These are phyloP conservation scores for Magallana angulata DNA, from an alignment of 1,140 invertebrate species.

Conservation along the genomic window DNA sequence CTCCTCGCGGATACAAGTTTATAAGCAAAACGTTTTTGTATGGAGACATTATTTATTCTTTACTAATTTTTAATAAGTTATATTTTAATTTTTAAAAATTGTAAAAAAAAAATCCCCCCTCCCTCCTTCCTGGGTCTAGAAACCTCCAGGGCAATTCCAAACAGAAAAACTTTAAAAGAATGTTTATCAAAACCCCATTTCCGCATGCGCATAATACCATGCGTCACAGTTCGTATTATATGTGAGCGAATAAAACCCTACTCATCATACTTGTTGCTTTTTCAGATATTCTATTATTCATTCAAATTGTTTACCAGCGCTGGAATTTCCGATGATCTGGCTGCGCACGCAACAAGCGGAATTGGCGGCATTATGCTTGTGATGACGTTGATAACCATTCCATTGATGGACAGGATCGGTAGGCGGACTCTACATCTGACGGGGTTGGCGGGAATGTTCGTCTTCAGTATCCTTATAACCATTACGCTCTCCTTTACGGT, in stretches of 20 bases:
- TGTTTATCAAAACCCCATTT: too few species aligned
- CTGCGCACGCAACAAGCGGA: conserved; percentile 90
- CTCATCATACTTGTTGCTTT: background rate
- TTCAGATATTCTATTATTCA: conserved; percentile 89
- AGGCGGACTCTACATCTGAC: conserved; percentile 88
- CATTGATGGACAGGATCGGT: conserved; percentile 83
- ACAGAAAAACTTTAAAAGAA: too few species aligned
- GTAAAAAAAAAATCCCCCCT: too few species aligned
- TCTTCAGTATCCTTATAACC: conserved; percentile 98
- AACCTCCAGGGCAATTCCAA: too few species aligned
- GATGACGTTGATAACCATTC: conserved; percentile 78
- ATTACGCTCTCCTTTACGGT: conserved; percentile 89
- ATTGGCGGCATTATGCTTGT: conserved; percentile 82
- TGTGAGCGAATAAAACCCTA: background rate
- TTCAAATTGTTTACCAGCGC: conserved; percentile 89
- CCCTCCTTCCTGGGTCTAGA: too few species aligned
- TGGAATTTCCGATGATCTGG: conserved; percentile 82
- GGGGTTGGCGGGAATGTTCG: conserved; percentile 88
- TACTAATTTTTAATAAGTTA: too few species aligned
- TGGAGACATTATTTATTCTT: too few species aligned
- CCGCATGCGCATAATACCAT: too few species aligned
- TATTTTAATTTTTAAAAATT: too few species aligned
- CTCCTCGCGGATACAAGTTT: too few species aligned
- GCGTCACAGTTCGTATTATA: background rate
- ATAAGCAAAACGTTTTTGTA: too few species aligned